Conservation (phyloP, 2,888 invertebrate species). For the Epinotia bilunana region DNA sequence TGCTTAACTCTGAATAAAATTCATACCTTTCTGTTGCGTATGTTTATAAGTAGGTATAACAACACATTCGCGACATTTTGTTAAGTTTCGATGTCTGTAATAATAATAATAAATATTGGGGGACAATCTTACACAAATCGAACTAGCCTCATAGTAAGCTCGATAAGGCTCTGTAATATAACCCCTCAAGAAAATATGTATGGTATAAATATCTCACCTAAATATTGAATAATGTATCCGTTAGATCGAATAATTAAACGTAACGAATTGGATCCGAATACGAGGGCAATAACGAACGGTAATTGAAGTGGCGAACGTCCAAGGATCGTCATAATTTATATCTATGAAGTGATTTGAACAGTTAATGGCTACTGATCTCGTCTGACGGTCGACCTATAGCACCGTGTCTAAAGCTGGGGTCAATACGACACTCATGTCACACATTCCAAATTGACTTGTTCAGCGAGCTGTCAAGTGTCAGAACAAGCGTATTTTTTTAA, state of each 20-base stretch:
- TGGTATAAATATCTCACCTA: neutral
- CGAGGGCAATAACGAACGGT: slow-evolving; percentile 48
- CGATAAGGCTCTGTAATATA: too few species aligned
- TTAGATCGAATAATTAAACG: slow-evolving; percentile 31
- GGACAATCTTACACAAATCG: too few species aligned
- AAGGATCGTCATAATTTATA: slow-evolving; percentile 67
- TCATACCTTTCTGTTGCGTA: too few species aligned
- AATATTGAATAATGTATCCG: slow-evolving; percentile 5
- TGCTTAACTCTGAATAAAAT: too few species aligned
- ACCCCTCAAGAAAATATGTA: neutral
- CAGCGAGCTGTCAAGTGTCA: neutral
- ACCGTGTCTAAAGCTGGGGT: slow-evolving; percentile 2
- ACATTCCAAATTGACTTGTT: neutral
- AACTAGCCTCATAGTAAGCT: too few species aligned
- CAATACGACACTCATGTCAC: neutral
- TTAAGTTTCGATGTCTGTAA: too few species aligned
- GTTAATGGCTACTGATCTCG: slow-evolving; percentile 53
- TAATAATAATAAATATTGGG: too few species aligned
- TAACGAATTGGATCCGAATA: slow-evolving; percentile 38
- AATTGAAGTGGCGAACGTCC: slow-evolving; percentile 54
- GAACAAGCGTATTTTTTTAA: neutral
- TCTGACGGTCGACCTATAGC: slow-evolving; percentile 17
- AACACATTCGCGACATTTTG: too few species aligned
- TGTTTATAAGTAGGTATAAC: too few species aligned
- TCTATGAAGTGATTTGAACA: slow-evolving; percentile 64